Evolutionary conservation across 2,113 vertebrate genomes (phyloP), one percentile per base, ranked within the genome.

Genomic region (Cnemophilus loriae): DNA sequence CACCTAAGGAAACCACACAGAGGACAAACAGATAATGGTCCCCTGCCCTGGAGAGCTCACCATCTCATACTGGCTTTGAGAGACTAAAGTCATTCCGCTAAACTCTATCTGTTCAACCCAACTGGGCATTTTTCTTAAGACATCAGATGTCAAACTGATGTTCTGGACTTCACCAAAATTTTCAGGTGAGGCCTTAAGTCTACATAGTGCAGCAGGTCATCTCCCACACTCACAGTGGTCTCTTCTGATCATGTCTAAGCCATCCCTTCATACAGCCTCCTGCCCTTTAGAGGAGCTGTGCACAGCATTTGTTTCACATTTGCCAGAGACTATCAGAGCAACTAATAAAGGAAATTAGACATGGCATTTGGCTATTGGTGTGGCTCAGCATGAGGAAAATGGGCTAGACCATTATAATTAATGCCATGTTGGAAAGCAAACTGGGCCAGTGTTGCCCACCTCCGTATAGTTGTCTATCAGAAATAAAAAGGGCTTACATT

Each of bases 271-370:
- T 21, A 37, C 16, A 87, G 27, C 12, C 60, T 47, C 49, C 26
- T 39, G 52, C 56, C 26, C 47, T 35, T 59, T 10, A 4, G 39
- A 76, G 27, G n/a, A 85, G 44, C 71, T 15, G 49, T 33, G 55
- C 4, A 7, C 9, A 75, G 69, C 37, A 35, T 33, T 76, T 9
- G 15, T 19, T 91, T 86, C 46, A 24, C 30, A n/a, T 76, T 55
- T 90, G 37, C 23, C 63, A 94, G 33, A 76, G 74, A 65, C 57
- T 68, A 61, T 50, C 81, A 93, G 81, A 87, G 61, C 27, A 84
- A 87, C 1, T 3, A 57, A 50, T 7, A 12, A 78, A 75, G 26
- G 35, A 32, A 84, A 89, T 82, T 46, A 79, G 7, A 69, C 4
- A 2, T 20, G 33, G n/a, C 37, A 44, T 79, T 95, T 79, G 84